Evolutionary conservation across 2,888 invertebrate genomes (phyloP).

Genomic region (Amblyjoppa proteus): DNA sequence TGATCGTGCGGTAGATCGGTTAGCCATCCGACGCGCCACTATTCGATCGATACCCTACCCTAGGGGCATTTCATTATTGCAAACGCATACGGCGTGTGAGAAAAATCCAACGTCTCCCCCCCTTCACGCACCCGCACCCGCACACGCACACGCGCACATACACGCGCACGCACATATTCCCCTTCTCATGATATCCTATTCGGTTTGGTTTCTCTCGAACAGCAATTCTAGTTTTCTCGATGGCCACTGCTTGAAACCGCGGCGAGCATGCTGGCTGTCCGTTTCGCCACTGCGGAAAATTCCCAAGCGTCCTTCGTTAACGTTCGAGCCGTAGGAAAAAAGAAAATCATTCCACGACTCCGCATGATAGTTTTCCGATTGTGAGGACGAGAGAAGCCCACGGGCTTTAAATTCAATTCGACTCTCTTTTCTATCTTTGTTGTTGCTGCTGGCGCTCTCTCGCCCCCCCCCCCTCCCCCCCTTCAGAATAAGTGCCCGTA

Average conservation of each 20-base stretch:
- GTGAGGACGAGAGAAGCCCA: constrained; percentile 39
- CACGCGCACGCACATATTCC: constrained; percentile 7
- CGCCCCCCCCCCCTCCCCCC: not conserved
- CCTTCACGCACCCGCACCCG: no score
- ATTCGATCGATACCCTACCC: constrained; percentile 80
- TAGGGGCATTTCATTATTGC: constrained; percentile 80
- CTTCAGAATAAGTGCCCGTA: not conserved
- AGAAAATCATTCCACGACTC: constrained; percentile 57
- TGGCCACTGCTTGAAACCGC: constrained; percentile 68
- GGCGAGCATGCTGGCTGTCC: constrained; percentile 43
- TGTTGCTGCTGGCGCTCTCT: not conserved
- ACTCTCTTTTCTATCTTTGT: constrained; percentile 37
- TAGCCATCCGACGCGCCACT: constrained; percentile 10
- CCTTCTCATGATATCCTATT: constrained; percentile 2
- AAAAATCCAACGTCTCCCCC: constrained; percentile 56
- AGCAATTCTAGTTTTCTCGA: constrained; percentile 74
- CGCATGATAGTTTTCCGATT: constrained; percentile 54
- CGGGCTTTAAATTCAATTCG: constrained; percentile 53
- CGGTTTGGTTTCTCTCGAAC: constrained; percentile 28
- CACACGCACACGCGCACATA: not conserved
- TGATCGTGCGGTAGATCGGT: constrained; percentile 65
- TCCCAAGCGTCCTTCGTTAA: constrained; percentile 73
- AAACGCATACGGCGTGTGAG: constrained; percentile 70
- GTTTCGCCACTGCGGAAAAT: constrained; percentile 75
- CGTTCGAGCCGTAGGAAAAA: constrained; percentile 54